Conservation (phyloP, 2,797 vertebrate species). For the Diplodus sargus region DNA sequence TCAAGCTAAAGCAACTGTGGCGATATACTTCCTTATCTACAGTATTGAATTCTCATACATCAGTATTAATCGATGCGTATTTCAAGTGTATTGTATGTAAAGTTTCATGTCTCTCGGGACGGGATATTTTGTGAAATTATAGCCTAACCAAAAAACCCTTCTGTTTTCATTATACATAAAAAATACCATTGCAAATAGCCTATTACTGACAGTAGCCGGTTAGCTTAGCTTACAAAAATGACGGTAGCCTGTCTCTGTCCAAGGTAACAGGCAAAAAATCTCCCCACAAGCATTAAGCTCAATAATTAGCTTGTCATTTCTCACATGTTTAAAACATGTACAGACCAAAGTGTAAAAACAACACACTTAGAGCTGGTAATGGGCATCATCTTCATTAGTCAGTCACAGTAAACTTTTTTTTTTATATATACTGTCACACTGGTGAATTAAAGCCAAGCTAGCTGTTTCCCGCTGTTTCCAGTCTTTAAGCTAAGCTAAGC, state of each 20-base stretch:
- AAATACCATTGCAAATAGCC: too few relatives aligned
- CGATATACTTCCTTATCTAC: too few relatives aligned
- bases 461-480: neutral
- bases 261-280: neutral
- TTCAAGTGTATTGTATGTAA: too few relatives aligned
- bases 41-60: too few relatives aligned
- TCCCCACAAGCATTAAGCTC: neutral
- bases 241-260: neutral
- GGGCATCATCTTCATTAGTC: too few relatives aligned
- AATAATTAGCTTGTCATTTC: neutral
- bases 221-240: neutral
- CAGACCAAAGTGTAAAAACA: neutral
- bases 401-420: neutral
- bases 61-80: too few relatives aligned
- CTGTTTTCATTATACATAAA: too few relatives aligned
- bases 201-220: neutral
- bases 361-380: too few relatives aligned
- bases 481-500: neutral
- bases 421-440: neutral
- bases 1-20: neutral
- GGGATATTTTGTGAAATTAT: too few relatives aligned
- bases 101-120: too few relatives aligned
- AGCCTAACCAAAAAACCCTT: too few relatives aligned
- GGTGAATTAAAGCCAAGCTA: neutral
- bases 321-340: neutral